Evolutionary conservation across 2,797 vertebrate genomes (phyloP).

Genomic region (Buceros bicornis): DNA sequence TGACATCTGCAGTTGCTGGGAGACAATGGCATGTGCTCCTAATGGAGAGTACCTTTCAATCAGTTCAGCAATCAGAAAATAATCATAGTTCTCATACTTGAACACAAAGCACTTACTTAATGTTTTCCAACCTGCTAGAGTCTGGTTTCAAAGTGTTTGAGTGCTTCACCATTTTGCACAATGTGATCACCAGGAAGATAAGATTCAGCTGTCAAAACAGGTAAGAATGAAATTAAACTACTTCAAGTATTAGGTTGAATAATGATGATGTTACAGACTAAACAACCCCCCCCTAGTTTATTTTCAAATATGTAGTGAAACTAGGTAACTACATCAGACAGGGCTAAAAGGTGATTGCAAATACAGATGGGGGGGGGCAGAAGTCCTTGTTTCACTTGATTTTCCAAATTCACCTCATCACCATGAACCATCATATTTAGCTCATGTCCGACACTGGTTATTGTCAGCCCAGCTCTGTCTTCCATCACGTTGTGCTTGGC

Average conservation of each 20-base stretch:
- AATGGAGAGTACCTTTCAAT: slow-evolving; percentile 80
- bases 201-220: slow-evolving; percentile 96
- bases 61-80: slow-evolving; percentile 78
- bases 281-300: slow-evolving; percentile 30
- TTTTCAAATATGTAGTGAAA: slow-evolving; percentile 29
- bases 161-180: slow-evolving; percentile 99
- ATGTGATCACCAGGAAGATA: slow-evolving; percentile 99
- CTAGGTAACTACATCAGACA: not conserved
- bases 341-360: not conserved
- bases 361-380: not conserved
- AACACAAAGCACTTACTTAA: slow-evolving; percentile 94
- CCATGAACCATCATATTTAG: not conserved
- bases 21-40: slow-evolving; percentile 74
- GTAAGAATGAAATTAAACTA: slow-evolving; percentile 76
- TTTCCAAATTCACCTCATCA: not conserved
- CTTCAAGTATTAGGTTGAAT: slow-evolving; percentile 51
- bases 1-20: slow-evolving; percentile 76
- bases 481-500: not conserved
- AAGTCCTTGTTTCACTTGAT: not conserved
- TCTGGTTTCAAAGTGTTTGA: slow-evolving; percentile 99
- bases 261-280: slow-evolving; percentile 64
- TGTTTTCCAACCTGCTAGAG: slow-evolving; percentile 99
- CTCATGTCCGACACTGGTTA: not conserved
- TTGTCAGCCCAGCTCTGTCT: not conserved
- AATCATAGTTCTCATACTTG: slow-evolving; percentile 75